These are phyloP conservation scores for Philopotamus ludificatus DNA, from an alignment of 1,140 invertebrate genomes.

Conservation along the genomic window DNA sequence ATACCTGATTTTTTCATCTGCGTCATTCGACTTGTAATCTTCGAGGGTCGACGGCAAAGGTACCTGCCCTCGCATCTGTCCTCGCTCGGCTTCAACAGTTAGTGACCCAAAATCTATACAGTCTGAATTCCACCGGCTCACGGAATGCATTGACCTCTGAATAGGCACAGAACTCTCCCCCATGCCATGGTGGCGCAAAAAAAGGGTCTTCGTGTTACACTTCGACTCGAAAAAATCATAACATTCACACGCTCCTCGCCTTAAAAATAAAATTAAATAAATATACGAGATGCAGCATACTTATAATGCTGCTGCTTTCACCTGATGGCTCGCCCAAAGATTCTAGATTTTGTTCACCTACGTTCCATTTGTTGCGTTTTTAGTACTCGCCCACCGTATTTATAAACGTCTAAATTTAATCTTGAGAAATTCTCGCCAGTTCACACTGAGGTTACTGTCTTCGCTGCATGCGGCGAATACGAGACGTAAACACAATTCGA, in stretches of 20 bases:
- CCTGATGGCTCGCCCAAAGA: constrained; percentile 5
- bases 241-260: too few relatives aligned
- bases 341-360: constrained; percentile 6
- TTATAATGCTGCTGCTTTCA: constrained; percentile 12
- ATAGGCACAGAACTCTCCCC: constrained; percentile 6
- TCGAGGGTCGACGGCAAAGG: too few relatives aligned
- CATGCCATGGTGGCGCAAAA: constrained; percentile 6
- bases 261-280: too few relatives aligned
- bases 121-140: background rate
- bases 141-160: constrained; percentile 14
- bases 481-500: too few relatives aligned
- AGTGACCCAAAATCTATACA: constrained; percentile 5
- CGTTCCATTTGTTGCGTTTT: background rate
- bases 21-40: too few relatives aligned
- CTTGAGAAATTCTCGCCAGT: constrained; percentile 2
- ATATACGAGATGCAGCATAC: too few relatives aligned
- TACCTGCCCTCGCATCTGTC: background rate
- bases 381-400: background rate
- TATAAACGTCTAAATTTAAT: too few relatives aligned
- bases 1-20: too few relatives aligned
- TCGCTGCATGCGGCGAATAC: too few relatives aligned
- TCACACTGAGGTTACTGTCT: background rate
- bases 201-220: constrained; percentile 1
- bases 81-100: background rate
- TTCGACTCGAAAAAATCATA: too few relatives aligned